Evolutionary conservation across 92 coral and sea anemone genomes (phyloP).

Genomic region (Zoanthus gigantus): DNA sequence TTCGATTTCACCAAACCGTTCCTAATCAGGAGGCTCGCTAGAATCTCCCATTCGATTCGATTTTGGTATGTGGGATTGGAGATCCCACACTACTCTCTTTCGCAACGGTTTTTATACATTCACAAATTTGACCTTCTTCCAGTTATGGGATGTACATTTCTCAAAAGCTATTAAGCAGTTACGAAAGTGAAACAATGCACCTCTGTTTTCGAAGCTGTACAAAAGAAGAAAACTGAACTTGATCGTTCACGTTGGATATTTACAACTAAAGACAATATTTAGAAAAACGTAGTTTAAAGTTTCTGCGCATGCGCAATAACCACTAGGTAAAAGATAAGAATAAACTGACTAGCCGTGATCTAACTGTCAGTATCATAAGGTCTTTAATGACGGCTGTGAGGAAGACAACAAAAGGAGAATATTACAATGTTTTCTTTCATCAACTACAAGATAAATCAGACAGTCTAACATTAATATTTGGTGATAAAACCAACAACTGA

Average conservation of each 20-base stretch:
- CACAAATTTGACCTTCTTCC: background rate
- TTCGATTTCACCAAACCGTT: constrained; percentile 91
- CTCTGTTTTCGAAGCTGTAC: too few species aligned
- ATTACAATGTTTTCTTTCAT: too few species aligned
- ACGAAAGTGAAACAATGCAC: background rate
- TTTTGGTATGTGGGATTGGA: constrained; percentile 80
- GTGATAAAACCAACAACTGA: too few species aligned
- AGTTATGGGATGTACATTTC: background rate
- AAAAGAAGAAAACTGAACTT: background rate
- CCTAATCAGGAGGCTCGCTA: constrained; percentile 96
- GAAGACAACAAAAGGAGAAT: too few species aligned
- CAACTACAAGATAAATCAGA: too few species aligned
- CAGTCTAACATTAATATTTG: too few species aligned
- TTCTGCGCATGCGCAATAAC: background rate
- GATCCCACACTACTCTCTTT: constrained; percentile 20
- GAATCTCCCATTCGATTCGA: constrained; percentile 95
- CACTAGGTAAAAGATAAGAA: background rate
- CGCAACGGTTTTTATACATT: background rate
- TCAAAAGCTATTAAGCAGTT: background rate
- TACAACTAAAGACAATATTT: background rate
- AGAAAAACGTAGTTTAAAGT: background rate
- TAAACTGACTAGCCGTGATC: too few species aligned
- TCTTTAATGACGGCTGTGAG: too few species aligned
- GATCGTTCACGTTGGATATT: background rate
- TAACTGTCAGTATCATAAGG: too few species aligned